Evolutionary conservation across 1,140 invertebrate species (phyloP), one percentile per base, ranked within the genome.

Genomic region (Philaenus spumarius): DNA sequence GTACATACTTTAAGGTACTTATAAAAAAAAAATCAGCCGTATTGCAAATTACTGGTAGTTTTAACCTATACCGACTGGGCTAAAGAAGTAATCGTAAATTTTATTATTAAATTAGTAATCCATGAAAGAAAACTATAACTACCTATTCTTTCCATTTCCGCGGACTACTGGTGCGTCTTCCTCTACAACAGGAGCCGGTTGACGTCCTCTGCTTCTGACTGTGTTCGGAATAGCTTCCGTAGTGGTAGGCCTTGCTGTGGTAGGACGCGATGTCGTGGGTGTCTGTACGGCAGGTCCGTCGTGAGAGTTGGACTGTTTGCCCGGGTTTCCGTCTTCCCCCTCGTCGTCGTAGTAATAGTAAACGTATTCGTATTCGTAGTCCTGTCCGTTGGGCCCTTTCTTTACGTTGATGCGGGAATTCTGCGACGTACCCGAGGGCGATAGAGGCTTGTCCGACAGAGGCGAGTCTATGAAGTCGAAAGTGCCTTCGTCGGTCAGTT

Each of bases 311-410:
- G 45, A 24, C 19, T 43, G 45, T 42, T 60, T 46, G 1, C 14
- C 48, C 39, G 37, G 55, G 1, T 52, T 40, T 11, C 47, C 52
- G 48, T 83, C 82, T 30, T 85, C 85, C 1, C 90, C 87, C 59
- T 90, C 88, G 55, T 90, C 88, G 62, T 91, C 87, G 59, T 92
- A 90, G 66, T 93, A 93, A 69, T 93, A 93, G 67, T 93, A 93
- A 17, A 92, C 86, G 64, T 93, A 93, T 69, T 92, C 90, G 69
- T 92, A 93, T 72, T 93, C 90, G 66, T 93, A 92, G 65, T 93
- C 89, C 72, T 91, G 85, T 3, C 90, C 90, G 67, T 91, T 90
- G n/a, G 88, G 87, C 22, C 87, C 89, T 72, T 91, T 92, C 66
- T 92, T 90, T 24, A 91, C 84, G 77, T 90, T 81, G 59, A 87